Evolutionary conservation across 2,797 vertebrate species (phyloP).

Genomic region (Borostomias antarcticus): DNA sequence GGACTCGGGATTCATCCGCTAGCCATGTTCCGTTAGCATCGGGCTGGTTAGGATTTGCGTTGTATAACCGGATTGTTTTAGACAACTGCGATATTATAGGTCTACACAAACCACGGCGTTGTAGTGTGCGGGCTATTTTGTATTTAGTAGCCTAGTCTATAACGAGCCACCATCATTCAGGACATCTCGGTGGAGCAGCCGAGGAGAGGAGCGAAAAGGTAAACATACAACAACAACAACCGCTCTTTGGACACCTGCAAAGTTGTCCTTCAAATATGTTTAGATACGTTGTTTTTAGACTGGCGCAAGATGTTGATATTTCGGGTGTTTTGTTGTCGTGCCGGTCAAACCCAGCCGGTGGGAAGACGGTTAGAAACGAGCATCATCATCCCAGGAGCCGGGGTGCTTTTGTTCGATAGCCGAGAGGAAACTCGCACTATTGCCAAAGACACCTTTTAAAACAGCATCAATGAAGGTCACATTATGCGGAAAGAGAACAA

Average conservation of each 20-base stretch:
- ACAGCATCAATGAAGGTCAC: too few species aligned
- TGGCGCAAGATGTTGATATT: too few species aligned
- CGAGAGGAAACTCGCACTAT: too few species aligned
- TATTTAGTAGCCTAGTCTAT: background rate
- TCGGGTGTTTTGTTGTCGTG: too few species aligned
- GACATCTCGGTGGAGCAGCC: slow-evolving; percentile 4
- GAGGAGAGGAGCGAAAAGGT: background rate
- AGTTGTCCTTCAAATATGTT: too few species aligned
- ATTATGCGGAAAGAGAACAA: too few species aligned
- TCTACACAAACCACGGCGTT: slow-evolving; percentile 23
- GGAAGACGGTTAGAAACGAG: too few species aligned
- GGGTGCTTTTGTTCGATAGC: too few species aligned
- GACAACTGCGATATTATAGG: background rate
- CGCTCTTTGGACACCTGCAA: background rate
- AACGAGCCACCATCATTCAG: background rate
- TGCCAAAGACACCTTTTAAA: too few species aligned
- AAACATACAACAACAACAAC: background rate
- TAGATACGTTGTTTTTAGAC: too few species aligned
- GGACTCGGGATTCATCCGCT: slow-evolving; percentile 14
- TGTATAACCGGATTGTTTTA: slow-evolving; percentile 3
- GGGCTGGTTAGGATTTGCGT: slow-evolving; percentile 27
- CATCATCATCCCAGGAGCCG: too few species aligned
- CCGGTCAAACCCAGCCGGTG: too few species aligned
- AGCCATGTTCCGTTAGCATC: slow-evolving; percentile 19
- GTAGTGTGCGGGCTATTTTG: slow-evolving; percentile 10